phyloP scores from a whole-genome alignment of 2,797 vertebrate species.

The Eremophila alpestris region DNA sequence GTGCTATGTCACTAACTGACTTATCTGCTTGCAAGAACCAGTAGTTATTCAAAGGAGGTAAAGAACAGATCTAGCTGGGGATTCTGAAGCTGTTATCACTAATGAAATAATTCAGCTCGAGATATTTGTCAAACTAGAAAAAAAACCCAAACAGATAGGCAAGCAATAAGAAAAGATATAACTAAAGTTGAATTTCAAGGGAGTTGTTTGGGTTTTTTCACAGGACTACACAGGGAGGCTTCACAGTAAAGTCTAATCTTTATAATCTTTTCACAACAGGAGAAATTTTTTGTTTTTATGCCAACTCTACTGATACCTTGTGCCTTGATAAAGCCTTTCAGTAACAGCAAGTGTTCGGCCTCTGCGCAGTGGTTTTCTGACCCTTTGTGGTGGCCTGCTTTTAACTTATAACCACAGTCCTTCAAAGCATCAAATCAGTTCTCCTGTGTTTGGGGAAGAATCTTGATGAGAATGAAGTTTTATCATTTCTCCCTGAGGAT shows the following conservation, averaged over 20 bases:
- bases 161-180: neutral
- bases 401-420: neutral
- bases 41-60: neutral
- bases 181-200: neutral
- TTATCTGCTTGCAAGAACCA: neutral
- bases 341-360: neutral
- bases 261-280: neutral
- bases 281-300: neutral
- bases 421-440: neutral
- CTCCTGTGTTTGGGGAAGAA: neutral
- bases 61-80: neutral
- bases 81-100: neutral
- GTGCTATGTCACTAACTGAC: neutral
- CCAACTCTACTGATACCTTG: neutral
- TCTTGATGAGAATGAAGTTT: neutral
- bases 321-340: conserved; percentile 2
- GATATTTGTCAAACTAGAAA: neutral
- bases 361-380: neutral
- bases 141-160: neutral
- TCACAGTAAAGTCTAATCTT: neutral
- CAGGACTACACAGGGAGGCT: neutral
- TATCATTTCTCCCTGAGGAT: neutral
- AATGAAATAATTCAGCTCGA: neutral
- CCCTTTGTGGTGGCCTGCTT: neutral
- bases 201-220: neutral